Evolutionary conservation across 2,113 vertebrate species (phyloP).

Genomic region (Actinemys pallida): DNA sequence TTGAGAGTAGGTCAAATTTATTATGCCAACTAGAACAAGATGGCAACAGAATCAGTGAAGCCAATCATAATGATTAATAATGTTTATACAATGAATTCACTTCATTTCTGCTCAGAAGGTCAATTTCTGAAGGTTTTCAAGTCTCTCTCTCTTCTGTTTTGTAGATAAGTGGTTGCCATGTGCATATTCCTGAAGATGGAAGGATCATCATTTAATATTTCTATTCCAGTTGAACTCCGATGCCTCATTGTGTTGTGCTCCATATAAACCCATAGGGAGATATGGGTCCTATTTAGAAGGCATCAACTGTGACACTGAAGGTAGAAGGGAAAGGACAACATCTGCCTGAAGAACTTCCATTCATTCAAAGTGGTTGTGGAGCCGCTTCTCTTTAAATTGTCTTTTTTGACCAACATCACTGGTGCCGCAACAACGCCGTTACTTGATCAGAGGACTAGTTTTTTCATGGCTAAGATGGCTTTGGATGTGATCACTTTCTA

Average conservation of each 20-base stretch:
- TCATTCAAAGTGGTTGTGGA: not conserved
- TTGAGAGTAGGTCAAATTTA: not conserved
- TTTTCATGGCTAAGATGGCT: not conserved
- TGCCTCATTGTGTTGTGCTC: not conserved
- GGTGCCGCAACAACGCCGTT: not conserved
- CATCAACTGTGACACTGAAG: not conserved
- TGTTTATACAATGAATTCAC: not conserved
- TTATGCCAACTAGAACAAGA: not conserved
- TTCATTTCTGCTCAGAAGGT: not conserved
- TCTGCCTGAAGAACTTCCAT: not conserved
- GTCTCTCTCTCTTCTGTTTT: conserved; percentile 23
- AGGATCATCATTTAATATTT: conserved; percentile 17
- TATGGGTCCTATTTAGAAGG: not conserved
- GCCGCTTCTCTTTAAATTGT: not conserved
- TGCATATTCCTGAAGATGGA: not conserved
- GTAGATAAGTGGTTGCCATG: not conserved
- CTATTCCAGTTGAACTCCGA: conserved; percentile 27
- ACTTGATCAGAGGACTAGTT: not conserved
- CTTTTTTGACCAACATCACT: not conserved
- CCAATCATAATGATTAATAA: not conserved
- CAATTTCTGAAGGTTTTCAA: not conserved
- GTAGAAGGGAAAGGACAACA: not conserved
- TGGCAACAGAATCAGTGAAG: not conserved
- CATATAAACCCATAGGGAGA: not conserved
- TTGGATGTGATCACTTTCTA: not conserved